phyloP scores from a whole-genome alignment of 2,888 invertebrate species.

The Acronicta alni region DNA sequence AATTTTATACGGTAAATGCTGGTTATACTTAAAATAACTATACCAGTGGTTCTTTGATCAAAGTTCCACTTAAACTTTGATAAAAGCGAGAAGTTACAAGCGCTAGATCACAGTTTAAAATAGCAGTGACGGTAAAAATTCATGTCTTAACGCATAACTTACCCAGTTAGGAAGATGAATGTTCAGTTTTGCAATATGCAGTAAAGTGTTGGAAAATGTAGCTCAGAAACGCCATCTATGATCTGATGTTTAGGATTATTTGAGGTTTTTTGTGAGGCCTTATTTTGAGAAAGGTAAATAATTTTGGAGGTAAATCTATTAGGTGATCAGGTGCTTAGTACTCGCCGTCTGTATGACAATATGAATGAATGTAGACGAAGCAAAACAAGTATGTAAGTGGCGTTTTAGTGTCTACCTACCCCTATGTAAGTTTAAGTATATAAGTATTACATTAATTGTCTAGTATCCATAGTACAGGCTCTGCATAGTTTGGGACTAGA shows the following conservation, averaged over 20 bases:
- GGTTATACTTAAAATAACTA: neutral
- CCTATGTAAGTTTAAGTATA: too few species aligned
- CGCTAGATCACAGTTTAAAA: constrained; percentile 14
- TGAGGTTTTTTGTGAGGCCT: neutral
- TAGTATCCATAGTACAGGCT: too few species aligned
- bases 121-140: constrained; percentile 13
- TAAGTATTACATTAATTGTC: too few species aligned
- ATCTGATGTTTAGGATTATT: constrained; percentile 1
- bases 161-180: constrained; percentile 13
- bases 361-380: too few species aligned
- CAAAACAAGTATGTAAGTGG: too few species aligned
- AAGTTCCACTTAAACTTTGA: constrained; percentile 3
- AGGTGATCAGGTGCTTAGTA: too few species aligned
- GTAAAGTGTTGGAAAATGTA: constrained; percentile 18
- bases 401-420: too few species aligned
- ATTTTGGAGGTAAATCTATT: too few species aligned
- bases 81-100: constrained; percentile 1
- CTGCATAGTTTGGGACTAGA: too few species aligned
- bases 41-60: neutral
- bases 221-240: constrained; percentile 4
- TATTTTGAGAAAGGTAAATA: neutral
- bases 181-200: constrained; percentile 22
- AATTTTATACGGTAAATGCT: neutral
- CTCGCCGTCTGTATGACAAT: too few species aligned
- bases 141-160: constrained; percentile 15